Base-by-base conservation (phyloP, 2,888 invertebrate species). In the Microplitis manilae region DNA sequence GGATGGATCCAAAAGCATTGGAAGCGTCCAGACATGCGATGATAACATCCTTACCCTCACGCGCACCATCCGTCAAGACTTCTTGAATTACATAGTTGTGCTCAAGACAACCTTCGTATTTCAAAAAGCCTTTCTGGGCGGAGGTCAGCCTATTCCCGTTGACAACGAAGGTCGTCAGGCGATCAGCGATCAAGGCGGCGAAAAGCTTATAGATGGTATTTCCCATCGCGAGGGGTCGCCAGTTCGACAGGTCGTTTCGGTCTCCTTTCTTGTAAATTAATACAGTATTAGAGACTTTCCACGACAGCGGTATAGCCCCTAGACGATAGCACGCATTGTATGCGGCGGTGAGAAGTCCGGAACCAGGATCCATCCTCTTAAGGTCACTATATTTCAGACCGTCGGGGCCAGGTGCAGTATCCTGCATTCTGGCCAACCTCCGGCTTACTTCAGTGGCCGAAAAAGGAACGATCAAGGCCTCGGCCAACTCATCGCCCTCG, bases 1-100 rank as follows among this genome's bases (percentile, higher is more conserved):
- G 87, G 4, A 90, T 79, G 6, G 86, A 86, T 0, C 86, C 86
- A 77, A 90, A 89, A 1, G 90, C 90, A 59, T 90, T 90, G 7
- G 85, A 76, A 4, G 89, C 78, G 76, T 90, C 88, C 65, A 90
- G 78, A 86, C 87, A 90, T 4, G 87, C 86, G 0, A 89, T 81
- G 13, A 82, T 82, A 5, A 85, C 62, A 20, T 81, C 77, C 41
- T 71, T 77, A 0, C 77, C 62, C 6, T 70, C 75, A 20, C 77
- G 50, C 39, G 76, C 76, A 6, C 84, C 82, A 41, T 83, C 82
- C 9, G 79, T 77, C 1, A 84, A 77, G n/a, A 81, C 76, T 39
- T 79, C 81, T 78, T 86, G 84, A 9, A 86, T 77, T 2, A 82
- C 72, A 79, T 82, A 87, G 80, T 87, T 86, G 75, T 87, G 87